Evolutionary conservation across 2,113 vertebrate species (phyloP).

Genomic region (Microtus montanus): DNA sequence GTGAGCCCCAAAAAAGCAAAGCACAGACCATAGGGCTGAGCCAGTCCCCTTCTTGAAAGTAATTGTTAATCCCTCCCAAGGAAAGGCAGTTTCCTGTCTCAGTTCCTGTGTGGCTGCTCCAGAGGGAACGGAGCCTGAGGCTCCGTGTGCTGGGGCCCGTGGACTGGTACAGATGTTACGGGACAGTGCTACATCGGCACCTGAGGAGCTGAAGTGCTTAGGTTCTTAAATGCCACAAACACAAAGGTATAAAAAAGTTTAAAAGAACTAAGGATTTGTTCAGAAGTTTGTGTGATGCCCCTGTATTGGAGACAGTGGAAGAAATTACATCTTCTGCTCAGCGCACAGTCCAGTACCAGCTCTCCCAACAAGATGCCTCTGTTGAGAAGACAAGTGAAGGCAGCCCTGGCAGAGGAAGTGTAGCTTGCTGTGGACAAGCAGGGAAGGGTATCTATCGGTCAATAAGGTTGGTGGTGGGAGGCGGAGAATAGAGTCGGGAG

Average conservation of each 20-base stretch:
- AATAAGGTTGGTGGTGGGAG: too few species aligned
- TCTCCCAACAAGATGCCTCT: not conserved
- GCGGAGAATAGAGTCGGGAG: not conserved
- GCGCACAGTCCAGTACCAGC: not conserved
- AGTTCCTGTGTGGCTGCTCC: not conserved
- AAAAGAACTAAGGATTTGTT: not conserved
- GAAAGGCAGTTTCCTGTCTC: not conserved
- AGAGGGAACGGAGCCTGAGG: too few species aligned
- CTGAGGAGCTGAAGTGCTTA: fast-evolving
- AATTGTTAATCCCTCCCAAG: not conserved
- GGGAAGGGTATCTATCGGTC: fast-evolving
- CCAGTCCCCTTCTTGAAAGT: not conserved
- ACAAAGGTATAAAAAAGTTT: not conserved
- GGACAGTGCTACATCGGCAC: fast-evolving
- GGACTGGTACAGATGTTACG: fast-evolving
- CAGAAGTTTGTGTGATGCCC: not conserved
- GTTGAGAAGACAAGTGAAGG: not conserved
- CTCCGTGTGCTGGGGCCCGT: not conserved
- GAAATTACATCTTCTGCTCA: not conserved
- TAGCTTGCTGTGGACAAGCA: not conserved
- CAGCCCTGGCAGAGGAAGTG: not conserved
- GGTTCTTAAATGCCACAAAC: not conserved
- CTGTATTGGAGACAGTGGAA: not conserved
- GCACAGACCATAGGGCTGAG: not conserved
- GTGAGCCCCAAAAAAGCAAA: not conserved